phyloP scores from a whole-genome alignment of 2,113 vertebrate species.

The Crotalus horridus region DNA sequence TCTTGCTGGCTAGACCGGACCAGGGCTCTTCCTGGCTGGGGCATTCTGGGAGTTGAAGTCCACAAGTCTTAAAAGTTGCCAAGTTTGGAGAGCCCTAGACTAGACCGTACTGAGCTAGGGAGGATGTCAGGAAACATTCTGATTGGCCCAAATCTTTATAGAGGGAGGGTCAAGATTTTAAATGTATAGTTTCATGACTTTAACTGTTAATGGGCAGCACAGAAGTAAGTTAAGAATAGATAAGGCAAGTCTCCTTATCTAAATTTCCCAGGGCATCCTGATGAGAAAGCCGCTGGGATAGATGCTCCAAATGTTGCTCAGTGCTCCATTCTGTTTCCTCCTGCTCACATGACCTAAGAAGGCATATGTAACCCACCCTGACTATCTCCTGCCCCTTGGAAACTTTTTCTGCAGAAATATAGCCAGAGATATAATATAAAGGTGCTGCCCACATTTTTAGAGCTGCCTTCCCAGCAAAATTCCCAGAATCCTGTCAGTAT shows the following conservation, averaged over 20 bases:
- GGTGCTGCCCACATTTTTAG: neutral
- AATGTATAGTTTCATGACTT: neutral
- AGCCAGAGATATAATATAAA: neutral
- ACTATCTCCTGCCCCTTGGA: neutral
- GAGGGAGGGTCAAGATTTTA: neutral
- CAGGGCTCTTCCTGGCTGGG: neutral
- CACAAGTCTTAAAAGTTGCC: neutral
- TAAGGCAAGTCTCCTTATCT: neutral
- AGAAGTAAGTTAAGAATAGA: neutral
- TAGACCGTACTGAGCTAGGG: neutral
- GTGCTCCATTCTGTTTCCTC: neutral
- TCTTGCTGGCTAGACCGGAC: neutral
- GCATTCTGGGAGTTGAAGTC: neutral
- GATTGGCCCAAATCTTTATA: neutral
- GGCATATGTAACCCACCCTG: neutral
- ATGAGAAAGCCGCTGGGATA: neutral
- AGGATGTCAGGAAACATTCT: neutral
- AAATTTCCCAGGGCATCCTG: neutral
- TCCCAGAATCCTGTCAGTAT: neutral
- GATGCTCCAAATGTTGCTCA: neutral
- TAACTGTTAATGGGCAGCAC: neutral
- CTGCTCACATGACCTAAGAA: neutral
- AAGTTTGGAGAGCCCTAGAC: neutral
- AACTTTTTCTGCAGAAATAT: neutral
- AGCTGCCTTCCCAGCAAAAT: neutral